phyloP scores from a whole-genome alignment of 2,797 vertebrate species.

The Xenopus petersii region DNA sequence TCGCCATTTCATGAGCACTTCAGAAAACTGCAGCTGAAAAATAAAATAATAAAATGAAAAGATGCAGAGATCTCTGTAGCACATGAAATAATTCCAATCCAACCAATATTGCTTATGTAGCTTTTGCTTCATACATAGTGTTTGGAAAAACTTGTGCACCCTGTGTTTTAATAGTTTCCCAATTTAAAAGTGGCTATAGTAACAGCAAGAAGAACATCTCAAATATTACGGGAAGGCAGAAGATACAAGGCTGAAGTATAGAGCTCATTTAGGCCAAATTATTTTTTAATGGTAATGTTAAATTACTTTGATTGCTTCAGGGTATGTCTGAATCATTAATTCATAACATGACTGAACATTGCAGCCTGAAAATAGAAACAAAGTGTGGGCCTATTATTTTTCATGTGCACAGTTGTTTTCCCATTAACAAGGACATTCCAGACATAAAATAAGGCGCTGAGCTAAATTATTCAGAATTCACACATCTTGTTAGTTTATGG shows the following conservation, averaged over 20 bases:
- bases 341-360: constrained; percentile 14
- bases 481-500: neutral
- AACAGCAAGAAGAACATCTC: constrained; percentile 8
- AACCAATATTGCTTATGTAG: no score
- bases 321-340: constrained; percentile 26
- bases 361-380: constrained; percentile 21
- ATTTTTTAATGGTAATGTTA: constrained; percentile 36
- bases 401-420: constrained; percentile 8
- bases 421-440: constrained; percentile 1
- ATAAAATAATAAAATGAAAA: neutral
- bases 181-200: no score
- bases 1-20: constrained; percentile 87
- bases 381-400: neutral
- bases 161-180: no score
- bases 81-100: no score
- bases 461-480: constrained; percentile 2
- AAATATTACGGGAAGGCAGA: constrained; percentile 21
- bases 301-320: constrained; percentile 43
- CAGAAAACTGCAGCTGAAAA: constrained; percentile 85
- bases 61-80: no score
- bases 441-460: neutral
- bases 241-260: constrained; percentile 23
- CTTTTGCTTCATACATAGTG: no score
- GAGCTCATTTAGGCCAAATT: constrained; percentile 33
- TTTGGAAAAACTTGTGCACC: no score